These are phyloP conservation scores for Saccostrea glomerata DNA, from an alignment of 1,140 invertebrate species.

Conservation along the genomic window DNA sequence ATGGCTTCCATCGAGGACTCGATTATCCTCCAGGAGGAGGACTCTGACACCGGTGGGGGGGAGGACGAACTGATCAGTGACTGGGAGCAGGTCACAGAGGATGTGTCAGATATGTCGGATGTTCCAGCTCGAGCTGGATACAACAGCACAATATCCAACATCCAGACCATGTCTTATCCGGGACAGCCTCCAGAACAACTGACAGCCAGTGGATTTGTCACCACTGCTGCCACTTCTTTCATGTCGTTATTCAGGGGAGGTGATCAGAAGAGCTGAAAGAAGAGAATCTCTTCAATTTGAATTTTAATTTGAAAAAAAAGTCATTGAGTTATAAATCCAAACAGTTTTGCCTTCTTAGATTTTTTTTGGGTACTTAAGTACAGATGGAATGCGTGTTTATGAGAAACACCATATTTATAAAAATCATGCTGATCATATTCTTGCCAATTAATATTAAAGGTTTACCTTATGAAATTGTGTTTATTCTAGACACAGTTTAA, in stretches of 20 bases:
- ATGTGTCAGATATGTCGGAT: constrained; percentile 46
- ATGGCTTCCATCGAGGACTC: constrained; percentile 82
- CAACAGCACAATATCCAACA: constrained; percentile 49
- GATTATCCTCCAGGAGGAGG: constrained; percentile 54
- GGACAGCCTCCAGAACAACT: constrained; percentile 43
- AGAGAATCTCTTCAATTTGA: neutral
- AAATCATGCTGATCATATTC: too few relatives aligned
- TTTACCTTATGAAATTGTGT: too few relatives aligned
- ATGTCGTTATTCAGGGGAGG: constrained; percentile 67
- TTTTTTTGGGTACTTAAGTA: too few relatives aligned
- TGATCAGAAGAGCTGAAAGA: constrained; percentile 39
- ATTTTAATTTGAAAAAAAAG: too few relatives aligned
- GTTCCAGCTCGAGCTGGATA: constrained; percentile 43
- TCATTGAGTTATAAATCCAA: too few relatives aligned
- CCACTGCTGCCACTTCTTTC: constrained; percentile 66
- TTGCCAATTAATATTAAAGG: too few relatives aligned
- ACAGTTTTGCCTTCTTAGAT: too few relatives aligned
- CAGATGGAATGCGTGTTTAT: too few relatives aligned
- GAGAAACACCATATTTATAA: too few relatives aligned
- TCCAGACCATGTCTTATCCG: constrained; percentile 54
- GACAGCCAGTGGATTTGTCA: constrained; percentile 61
- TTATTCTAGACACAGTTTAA: too few relatives aligned
- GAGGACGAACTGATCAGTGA: constrained; percentile 58
- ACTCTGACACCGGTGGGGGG: constrained; percentile 50
- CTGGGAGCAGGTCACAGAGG: constrained; percentile 63